Conservation (phyloP, 2,113 vertebrate genomes). For the Sprattus sprattus region DNA sequence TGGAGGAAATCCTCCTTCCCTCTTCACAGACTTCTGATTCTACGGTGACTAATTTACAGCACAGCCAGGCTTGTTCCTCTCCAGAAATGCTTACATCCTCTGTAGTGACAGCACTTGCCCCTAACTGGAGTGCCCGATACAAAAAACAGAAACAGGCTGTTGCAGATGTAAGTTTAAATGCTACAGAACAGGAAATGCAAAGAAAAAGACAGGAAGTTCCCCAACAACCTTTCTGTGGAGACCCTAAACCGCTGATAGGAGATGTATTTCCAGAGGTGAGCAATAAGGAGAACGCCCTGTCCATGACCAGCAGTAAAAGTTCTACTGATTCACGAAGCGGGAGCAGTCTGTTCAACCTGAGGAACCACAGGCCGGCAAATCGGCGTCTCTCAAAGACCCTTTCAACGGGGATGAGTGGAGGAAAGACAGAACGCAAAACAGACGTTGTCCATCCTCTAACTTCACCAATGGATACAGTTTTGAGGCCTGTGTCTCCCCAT, state of each 20-base stretch:
- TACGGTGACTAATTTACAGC: not conserved
- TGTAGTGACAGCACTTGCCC: slow-evolving; percentile 67
- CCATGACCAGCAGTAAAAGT: slow-evolving; percentile 44
- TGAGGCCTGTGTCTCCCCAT: slow-evolving; percentile 26
- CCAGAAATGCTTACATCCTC: slow-evolving; percentile 68
- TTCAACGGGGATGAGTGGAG: slow-evolving; percentile 49
- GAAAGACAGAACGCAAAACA: slow-evolving; percentile 34
- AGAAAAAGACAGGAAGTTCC: slow-evolving; percentile 42
- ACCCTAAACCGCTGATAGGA: slow-evolving; percentile 9
- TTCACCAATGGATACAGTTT: not conserved
- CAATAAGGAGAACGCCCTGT: slow-evolving; percentile 18
- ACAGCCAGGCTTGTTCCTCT: not conserved
- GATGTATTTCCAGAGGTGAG: slow-evolving; percentile 26
- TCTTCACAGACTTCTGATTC: not conserved
- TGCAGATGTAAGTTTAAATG: slow-evolving; percentile 7
- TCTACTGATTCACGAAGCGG: slow-evolving; percentile 53
- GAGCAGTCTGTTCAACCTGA: slow-evolving; percentile 47
- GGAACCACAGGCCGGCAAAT: slow-evolving; percentile 44
- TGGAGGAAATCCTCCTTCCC: slow-evolving; percentile 25
- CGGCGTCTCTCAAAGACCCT: slow-evolving; percentile 48
- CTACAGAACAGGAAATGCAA: slow-evolving; percentile 41
- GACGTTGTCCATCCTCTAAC: slow-evolving; percentile 15
- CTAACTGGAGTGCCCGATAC: slow-evolving; percentile 60
- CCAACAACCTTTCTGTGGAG: slow-evolving; percentile 35
- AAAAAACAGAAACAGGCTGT: slow-evolving; percentile 57